A percentile compares a stretch with the other conserved stretches of the same genome.
Conservation (phyloP, 2,113 vertebrate genomes). For the Ciconia stormi region DNA sequence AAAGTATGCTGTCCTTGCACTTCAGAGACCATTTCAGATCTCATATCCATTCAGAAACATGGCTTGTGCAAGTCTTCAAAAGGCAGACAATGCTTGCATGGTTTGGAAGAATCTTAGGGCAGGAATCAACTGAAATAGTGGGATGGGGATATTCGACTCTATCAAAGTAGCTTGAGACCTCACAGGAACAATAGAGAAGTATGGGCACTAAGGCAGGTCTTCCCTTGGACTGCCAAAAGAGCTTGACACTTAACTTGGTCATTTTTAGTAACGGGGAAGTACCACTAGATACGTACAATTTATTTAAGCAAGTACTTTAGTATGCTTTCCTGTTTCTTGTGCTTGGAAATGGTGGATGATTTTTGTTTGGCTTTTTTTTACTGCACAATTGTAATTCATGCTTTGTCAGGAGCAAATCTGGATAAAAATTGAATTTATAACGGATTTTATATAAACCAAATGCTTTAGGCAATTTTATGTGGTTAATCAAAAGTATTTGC, state of each 20-base stretch:
- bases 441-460: not conserved
- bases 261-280: not conserved
- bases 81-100: not conserved
- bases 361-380: not conserved
- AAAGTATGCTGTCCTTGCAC: not conserved
- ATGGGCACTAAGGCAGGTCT: not conserved
- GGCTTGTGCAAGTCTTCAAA: not conserved
- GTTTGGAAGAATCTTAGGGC: not conserved
- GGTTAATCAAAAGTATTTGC: not conserved
- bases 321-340: not conserved
- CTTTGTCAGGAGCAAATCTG: not conserved
- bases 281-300: not conserved
- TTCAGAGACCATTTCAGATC: not conserved
- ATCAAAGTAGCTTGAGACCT: not conserved
- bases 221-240: not conserved
- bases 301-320: not conserved
- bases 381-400: not conserved
- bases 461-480: not conserved
- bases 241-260: not conserved
- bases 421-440: not conserved
- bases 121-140: not conserved
- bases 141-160: not conserved
- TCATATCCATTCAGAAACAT: not conserved
- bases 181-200: not conserved
- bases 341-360: not conserved